phyloP scores from a whole-genome alignment of 92 coral and sea anemone species.

The Metridium senile region DNA sequence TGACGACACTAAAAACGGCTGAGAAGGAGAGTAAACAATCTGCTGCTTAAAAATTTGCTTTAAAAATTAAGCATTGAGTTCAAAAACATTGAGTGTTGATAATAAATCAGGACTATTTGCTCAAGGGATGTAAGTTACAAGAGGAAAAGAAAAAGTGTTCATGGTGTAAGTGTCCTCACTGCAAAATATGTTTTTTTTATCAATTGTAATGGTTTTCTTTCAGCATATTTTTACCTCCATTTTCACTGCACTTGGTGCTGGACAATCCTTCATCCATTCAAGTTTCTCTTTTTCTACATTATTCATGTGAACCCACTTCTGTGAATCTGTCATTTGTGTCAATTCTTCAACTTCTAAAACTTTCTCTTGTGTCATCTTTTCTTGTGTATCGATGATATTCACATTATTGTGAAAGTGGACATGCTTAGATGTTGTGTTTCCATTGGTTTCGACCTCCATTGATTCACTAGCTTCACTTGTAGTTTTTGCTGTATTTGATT shows the following conservation, averaged over 20 bases:
- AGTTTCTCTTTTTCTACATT: conserved; percentile 80
- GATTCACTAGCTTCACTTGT: not conserved
- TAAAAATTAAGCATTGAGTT: too few relatives aligned
- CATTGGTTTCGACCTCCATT: conserved; percentile 10
- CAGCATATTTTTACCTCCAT: conserved; percentile 54
- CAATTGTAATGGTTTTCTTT: not conserved
- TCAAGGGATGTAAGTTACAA: too few relatives aligned
- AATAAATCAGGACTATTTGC: too few relatives aligned
- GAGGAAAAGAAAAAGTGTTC: too few relatives aligned
- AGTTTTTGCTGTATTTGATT: not conserved
- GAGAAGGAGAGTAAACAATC: too few relatives aligned
- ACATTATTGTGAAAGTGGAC: conserved; percentile 43
- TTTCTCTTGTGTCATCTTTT: not conserved
- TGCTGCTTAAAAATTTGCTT: too few relatives aligned
- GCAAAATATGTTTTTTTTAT: too few relatives aligned
- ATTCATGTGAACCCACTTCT: conserved; percentile 93
- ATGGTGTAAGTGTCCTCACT: too few relatives aligned
- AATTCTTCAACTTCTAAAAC: conserved; percentile 44
- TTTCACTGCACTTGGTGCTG: conserved; percentile 74
- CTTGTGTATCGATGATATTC: conserved; percentile 11
- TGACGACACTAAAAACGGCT: too few relatives aligned
- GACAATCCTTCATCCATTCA: conserved; percentile 95
- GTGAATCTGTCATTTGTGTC: conserved; percentile 34
- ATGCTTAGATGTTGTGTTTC: conserved; percentile 16
- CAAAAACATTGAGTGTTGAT: too few relatives aligned